Percentiles rank a stretch among this genome's conserved stretches.
Evolutionary conservation across 2,888 invertebrate species (phyloP).

Genomic region (Chironomus riparius): DNA sequence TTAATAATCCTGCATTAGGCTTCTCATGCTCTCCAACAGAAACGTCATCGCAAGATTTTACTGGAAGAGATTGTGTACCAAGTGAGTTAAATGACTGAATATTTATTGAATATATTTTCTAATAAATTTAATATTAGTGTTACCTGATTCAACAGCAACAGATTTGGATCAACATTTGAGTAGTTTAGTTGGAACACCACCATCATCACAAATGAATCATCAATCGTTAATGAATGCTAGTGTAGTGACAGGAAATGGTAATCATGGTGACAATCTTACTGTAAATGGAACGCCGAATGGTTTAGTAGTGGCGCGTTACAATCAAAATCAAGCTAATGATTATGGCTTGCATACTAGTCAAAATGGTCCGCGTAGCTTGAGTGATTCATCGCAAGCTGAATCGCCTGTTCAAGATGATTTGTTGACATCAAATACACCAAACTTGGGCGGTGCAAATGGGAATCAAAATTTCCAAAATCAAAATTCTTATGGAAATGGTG

Average conservation of each 20-base stretch:
- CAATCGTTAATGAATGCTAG: constrained; percentile 38
- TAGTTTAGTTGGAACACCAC: constrained; percentile 50
- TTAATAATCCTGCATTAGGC: constrained; percentile 64
- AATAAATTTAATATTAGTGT: constrained; percentile 43
- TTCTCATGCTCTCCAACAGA: constrained; percentile 62
- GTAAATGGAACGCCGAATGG: constrained; percentile 37
- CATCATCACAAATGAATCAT: constrained; percentile 45
- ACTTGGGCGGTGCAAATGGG: constrained; percentile 51
- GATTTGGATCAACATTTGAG: constrained; percentile 66
- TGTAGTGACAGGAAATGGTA: constrained; percentile 39
- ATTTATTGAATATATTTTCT: neutral
- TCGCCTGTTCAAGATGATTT: constrained; percentile 74
- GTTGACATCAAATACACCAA: constrained; percentile 54
- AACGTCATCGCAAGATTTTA: constrained; percentile 48
- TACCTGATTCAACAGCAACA: constrained; percentile 68
- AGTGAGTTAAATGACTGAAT: constrained; percentile 34
- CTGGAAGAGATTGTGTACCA: constrained; percentile 46
- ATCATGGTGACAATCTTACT: constrained; percentile 32
- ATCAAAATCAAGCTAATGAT: constrained; percentile 51
- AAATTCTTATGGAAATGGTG: constrained; percentile 43
- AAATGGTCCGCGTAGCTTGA: constrained; percentile 64
- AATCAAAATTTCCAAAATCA: constrained; percentile 48
- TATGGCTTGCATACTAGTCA: constrained; percentile 49
- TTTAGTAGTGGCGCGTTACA: constrained; percentile 59
- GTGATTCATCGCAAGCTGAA: constrained; percentile 75